Evolutionary conservation across 2,113 vertebrate species (phyloP), one percentile per base, ranked within the genome.

Genomic region (Tor tambroides): DNA sequence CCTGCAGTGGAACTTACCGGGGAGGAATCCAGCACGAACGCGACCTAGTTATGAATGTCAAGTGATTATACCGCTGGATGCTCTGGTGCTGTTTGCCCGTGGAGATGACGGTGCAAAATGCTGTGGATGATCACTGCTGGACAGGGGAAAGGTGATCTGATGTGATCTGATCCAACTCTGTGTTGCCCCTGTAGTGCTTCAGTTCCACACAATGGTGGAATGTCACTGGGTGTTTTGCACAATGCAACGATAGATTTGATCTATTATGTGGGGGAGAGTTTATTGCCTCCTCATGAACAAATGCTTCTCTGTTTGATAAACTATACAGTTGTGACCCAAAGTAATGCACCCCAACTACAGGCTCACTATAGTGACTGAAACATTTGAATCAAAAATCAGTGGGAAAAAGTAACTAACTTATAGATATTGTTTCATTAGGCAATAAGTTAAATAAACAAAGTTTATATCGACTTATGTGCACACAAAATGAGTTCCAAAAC

Each of bases 191-290:
- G 41, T 83, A 19, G 59, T 11, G 41, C 26, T 71, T 83, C 43
- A 72, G 11, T 17, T 74, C 23, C 83, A 74, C 69, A 75, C 83
- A 83, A 71, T 71, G 41, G 63, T 51, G 43, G 81, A 49, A 71
- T 83, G 81, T 71, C 43, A 84, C 69, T 74, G 83, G 32, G 51
- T 59, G 83, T 84, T 84, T 59, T 41, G 69, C 83, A 84, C 69
- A 84, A 84, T 84, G 83, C 46, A 59, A 59, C 21, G 28, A 84
- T 59, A 75, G 21, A 84, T 84, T 59, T 75, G 49, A 84, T 84
- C 49, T 84, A 35, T 84, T 74, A 74, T 59, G 69, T 12, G 83
- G 83, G 82, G 11, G 81, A 54, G 49, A 74, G 46, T 84, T 84
- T 74, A 74, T 74, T 74, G 83, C 83, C 51, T 74, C 8, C 69